These are phyloP conservation scores for Marasmarcha lunaedactyla DNA, from an alignment of 2,888 invertebrate genomes.

Conservation along the genomic window DNA sequence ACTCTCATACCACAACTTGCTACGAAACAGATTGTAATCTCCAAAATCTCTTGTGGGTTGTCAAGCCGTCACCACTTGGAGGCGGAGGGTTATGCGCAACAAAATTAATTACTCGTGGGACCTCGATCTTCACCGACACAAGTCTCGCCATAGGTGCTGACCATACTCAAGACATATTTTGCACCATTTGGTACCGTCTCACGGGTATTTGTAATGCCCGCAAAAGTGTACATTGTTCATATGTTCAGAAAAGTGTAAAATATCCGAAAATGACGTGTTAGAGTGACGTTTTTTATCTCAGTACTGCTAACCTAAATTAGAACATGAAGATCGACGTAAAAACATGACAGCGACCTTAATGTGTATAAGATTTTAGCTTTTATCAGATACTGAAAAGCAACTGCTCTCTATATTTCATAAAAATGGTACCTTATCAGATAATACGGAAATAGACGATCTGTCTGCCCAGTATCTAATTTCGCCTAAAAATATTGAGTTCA, in stretches of 20 bases:
- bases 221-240: constrained; percentile 74
- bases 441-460: constrained; percentile 61
- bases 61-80: constrained; percentile 69
- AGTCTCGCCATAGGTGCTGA: constrained; percentile 75
- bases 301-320: constrained; percentile 47
- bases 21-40: constrained; percentile 18
- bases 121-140: constrained; percentile 75
- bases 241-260: constrained; percentile 73
- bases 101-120: constrained; percentile 71
- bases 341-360: constrained; percentile 32
- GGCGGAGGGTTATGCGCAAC: constrained; percentile 80
- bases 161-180: constrained; percentile 60
- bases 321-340: constrained; percentile 18
- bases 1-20: constrained; percentile 9
- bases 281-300: constrained; percentile 74
- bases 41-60: constrained; percentile 51
- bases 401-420: constrained; percentile 59
- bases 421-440: constrained; percentile 28
- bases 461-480: constrained; percentile 47
- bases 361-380: constrained; percentile 35
- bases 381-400: constrained; percentile 40
- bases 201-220: constrained; percentile 53
- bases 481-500: constrained; percentile 59
- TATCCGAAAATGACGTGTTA: constrained; percentile 56
- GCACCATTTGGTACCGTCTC: constrained; percentile 72